Evolutionary conservation across 2,113 vertebrate species (phyloP).

Genomic region (Rhineura floridana): DNA sequence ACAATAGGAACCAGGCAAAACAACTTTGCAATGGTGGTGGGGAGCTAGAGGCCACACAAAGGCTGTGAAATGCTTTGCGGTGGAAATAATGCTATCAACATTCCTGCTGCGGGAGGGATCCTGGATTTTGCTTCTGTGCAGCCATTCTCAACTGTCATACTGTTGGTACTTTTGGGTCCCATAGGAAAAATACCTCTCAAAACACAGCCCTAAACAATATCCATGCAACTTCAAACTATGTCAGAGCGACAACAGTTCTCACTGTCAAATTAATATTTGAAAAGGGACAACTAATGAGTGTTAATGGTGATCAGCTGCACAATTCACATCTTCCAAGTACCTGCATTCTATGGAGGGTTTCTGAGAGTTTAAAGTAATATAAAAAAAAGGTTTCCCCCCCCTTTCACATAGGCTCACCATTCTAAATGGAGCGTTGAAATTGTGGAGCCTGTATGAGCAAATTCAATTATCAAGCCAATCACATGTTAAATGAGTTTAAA

Average conservation of each 20-base stretch:
- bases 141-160: not conserved
- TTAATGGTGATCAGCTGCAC: constrained; percentile 22
- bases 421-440: constrained; percentile 31
- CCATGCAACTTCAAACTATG: not conserved
- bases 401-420: not conserved
- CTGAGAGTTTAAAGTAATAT: not conserved
- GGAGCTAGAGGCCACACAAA: not conserved
- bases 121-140: not conserved
- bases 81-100: not conserved
- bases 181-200: not conserved
- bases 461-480: constrained; percentile 55
- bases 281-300: not conserved
- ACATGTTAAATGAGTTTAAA: constrained; percentile 55
- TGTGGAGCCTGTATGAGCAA: constrained; percentile 47
- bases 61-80: not conserved
- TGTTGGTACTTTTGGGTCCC: not conserved
- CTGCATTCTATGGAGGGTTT: not conserved
- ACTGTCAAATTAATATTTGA: not conserved
- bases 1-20: not conserved
- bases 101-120: not conserved
- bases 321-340: constrained; percentile 51
- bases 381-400: not conserved
- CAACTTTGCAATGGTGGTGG: not conserved
- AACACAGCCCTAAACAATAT: not conserved
- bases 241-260: not conserved